These are phyloP conservation scores for Dynastes maya DNA, from an alignment of 2,888 invertebrate genomes.

Conservation along the genomic window DNA sequence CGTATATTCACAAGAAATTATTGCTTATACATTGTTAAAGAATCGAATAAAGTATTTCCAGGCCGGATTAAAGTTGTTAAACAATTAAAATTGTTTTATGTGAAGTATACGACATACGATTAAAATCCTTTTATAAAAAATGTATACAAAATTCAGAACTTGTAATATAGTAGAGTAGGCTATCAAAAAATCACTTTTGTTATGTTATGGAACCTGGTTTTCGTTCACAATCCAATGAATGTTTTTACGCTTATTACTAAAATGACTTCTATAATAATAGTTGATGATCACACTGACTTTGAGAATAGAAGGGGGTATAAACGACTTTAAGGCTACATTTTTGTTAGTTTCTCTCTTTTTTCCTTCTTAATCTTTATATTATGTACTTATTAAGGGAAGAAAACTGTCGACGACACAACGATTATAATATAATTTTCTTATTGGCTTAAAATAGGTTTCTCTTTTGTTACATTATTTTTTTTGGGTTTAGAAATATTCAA, in stretches of 20 bases:
- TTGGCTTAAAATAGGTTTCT: slow-evolving; percentile 35
- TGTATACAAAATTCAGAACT: slow-evolving; percentile 31
- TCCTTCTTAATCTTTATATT: slow-evolving; percentile 36
- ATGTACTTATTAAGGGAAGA: slow-evolving; percentile 17
- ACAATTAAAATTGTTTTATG: too few relatives aligned
- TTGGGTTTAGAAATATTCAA: slow-evolving; percentile 30
- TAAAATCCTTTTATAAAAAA: slow-evolving; percentile 31
- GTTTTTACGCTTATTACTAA: neutral
- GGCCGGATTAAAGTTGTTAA: slow-evolving; percentile 9
- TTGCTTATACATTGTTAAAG: slow-evolving; percentile 11
- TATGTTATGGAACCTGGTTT: slow-evolving; percentile 25
- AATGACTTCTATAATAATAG: slow-evolving; percentile 8
- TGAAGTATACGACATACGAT: neutral
- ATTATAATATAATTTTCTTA: slow-evolving; percentile 37
- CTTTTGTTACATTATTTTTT: slow-evolving; percentile 35
- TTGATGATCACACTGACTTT: slow-evolving; percentile 49
- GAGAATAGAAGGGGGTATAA: slow-evolving; percentile 34
- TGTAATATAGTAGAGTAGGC: slow-evolving; percentile 20
- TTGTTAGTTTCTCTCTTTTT: slow-evolving; percentile 24
- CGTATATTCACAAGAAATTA: slow-evolving; percentile 36
- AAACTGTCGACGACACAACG: slow-evolving; percentile 36
- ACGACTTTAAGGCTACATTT: slow-evolving; percentile 50
- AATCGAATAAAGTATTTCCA: neutral
- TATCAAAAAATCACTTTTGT: slow-evolving; percentile 32
- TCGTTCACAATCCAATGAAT: slow-evolving; percentile 26